Evolutionary conservation across 2,888 invertebrate species (phyloP), one percentile per base, ranked within the genome.

Genomic region (Timandra comae): DNA sequence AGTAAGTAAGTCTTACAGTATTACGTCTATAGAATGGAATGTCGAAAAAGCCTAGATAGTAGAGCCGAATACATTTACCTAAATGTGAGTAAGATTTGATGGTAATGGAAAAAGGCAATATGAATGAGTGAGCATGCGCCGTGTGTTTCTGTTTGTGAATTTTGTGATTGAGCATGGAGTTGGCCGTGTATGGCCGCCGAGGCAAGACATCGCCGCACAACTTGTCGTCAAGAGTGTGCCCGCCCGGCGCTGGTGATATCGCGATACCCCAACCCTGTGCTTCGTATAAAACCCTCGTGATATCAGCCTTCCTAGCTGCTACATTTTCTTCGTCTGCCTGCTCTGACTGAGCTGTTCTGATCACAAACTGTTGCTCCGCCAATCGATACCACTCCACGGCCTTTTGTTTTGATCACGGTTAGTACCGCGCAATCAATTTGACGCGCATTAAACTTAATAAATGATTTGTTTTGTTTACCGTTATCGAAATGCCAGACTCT

Each of bases 341-440:
- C n/a, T n/a, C n/a, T n/a, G n/a, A n/a, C n/a, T n/a, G n/a, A n/a
- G n/a, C n/a, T n/a, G n/a, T n/a, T n/a, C n/a, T n/a, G n/a, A 27
- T 24, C 34, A 23, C 46, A 41, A 68, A 60, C 73, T 74, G 73
- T 74, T 72, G 73, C 70, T 61, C 49, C 35, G 30, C 9, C 51
- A 56, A 73, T 75, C 73, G 58, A 75, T 75, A 63, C 29, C 27
- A 37, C 39, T 27, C 38, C 37, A 57, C 66, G 66, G 66, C 68
- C 57, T 62, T 66, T 72, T 75, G 75, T 75, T 73, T 68, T 72
- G 71, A 43, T 63, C 47, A 44, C 52, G 49, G 43, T 43, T 33
- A 11, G 33, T 38, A 38, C 47, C 11, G 41, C 43, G 52, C 44
- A 38, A 39, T 43, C 30, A 16, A 41, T 43, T 46, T 50, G 32